phyloP scores from a whole-genome alignment of 1,140 invertebrate species.

The fruit fly (Drosophila melanogaster) region Release_6_plus_ISO1_MT NT_033777.3:7635501-7636000 shows the following conservation, averaged over 20 bases:
- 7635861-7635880: too few relatives aligned
- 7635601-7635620: constrained; percentile 26
- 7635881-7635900: too few relatives aligned
- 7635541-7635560: not conserved
- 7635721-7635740: not conserved
- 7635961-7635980: not conserved
- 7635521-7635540: constrained; percentile 24
- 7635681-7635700: not conserved
- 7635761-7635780: too few relatives aligned
- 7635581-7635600: constrained; percentile 22
- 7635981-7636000: not conserved
- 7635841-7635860: too few relatives aligned
- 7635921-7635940: too few relatives aligned
- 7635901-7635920: too few relatives aligned
- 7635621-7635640: constrained; percentile 12
- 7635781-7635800: too few relatives aligned
- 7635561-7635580: constrained; percentile 16
- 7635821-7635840: not conserved
- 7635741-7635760: not conserved
- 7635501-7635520: constrained; percentile 48
- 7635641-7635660: constrained; percentile 29
- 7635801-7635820: too few relatives aligned
- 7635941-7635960: too few relatives aligned
- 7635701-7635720: not conserved
- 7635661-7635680: constrained; percentile 4